Percentiles rank a stretch among this genome's conserved stretches.
Conservation (phyloP, 2,888 invertebrate genomes). For the Apodemia mormo region DNA sequence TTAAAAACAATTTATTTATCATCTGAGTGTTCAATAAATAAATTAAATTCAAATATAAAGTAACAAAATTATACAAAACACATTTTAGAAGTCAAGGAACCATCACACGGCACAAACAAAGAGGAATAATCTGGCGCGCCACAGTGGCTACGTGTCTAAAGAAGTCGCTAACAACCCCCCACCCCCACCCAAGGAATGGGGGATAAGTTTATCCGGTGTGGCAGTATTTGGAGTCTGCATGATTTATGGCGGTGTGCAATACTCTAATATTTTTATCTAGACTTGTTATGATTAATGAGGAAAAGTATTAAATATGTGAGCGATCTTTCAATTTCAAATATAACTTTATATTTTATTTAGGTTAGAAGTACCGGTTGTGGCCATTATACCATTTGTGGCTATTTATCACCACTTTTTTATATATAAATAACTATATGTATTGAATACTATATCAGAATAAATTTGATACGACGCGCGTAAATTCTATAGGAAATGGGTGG, state of each 20-base stretch:
- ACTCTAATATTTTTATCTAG: slow-evolving; percentile 3
- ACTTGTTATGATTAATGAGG: neutral
- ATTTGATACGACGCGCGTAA: too few relatives aligned
- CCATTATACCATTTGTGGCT: too few relatives aligned
- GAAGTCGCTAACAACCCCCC: slow-evolving; percentile 27
- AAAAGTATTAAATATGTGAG: neutral
- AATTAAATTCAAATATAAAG: too few relatives aligned
- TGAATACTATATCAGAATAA: too few relatives aligned
- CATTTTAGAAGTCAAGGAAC: neutral
- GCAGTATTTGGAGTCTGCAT: slow-evolving; percentile 9
- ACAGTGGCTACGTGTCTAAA: slow-evolving; percentile 29
- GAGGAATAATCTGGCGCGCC: slow-evolving; percentile 40
- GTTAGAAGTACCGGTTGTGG: too few relatives aligned
- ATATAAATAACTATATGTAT: too few relatives aligned
- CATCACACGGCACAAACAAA: slow-evolving; percentile 32
- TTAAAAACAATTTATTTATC: too few relatives aligned
- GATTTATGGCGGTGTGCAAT: slow-evolving; percentile 1
- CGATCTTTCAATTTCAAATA: neutral
- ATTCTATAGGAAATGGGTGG: too few relatives aligned
- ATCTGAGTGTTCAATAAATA: too few relatives aligned
- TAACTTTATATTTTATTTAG: too few relatives aligned
- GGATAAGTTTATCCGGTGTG: slow-evolving; percentile 6
- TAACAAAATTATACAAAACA: too few relatives aligned
- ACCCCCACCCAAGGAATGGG: slow-evolving; percentile 5
- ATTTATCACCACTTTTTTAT: too few relatives aligned